phyloP scores from a whole-genome alignment of 2,888 invertebrate genomes.

The Pilophorus perplexus region DNA sequence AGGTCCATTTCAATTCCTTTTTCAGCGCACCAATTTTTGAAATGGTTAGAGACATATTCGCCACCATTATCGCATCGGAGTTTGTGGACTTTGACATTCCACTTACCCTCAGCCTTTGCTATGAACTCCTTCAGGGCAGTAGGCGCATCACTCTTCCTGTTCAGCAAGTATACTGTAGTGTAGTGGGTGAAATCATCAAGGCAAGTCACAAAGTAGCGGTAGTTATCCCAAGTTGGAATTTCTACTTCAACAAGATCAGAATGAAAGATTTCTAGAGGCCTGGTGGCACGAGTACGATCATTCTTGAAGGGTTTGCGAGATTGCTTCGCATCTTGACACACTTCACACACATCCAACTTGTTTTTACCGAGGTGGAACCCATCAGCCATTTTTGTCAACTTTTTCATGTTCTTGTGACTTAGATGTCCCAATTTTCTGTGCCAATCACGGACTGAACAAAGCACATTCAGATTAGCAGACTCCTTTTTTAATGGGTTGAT shows the following conservation, averaged over 20 bases:
- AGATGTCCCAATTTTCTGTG: slow-evolving; percentile 16
- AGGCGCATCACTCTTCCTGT: slow-evolving; percentile 32
- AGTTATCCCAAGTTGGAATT: slow-evolving; percentile 37
- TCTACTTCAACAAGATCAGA: slow-evolving; percentile 45
- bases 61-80: background rate
- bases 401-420: background rate
- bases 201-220: slow-evolving; percentile 44
- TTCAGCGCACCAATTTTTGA: background rate
- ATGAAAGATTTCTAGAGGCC: slow-evolving; percentile 44
- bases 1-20: background rate
- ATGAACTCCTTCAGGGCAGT: background rate
- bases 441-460: background rate
- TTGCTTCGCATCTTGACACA: slow-evolving; percentile 48
- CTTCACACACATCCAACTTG: slow-evolving; percentile 39
- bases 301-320: slow-evolving; percentile 48
- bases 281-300: slow-evolving; percentile 39
- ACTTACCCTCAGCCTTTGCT: background rate
- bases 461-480: background rate
- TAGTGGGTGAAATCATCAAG: slow-evolving; percentile 47
- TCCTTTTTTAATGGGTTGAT: background rate
- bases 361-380: background rate
- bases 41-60: background rate
- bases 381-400: background rate
- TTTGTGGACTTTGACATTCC: slow-evolving; percentile 1
- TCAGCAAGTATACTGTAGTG: slow-evolving; percentile 42